phyloP scores from a whole-genome alignment of 2,113 vertebrate genomes.

The Vimba vimba region DNA sequence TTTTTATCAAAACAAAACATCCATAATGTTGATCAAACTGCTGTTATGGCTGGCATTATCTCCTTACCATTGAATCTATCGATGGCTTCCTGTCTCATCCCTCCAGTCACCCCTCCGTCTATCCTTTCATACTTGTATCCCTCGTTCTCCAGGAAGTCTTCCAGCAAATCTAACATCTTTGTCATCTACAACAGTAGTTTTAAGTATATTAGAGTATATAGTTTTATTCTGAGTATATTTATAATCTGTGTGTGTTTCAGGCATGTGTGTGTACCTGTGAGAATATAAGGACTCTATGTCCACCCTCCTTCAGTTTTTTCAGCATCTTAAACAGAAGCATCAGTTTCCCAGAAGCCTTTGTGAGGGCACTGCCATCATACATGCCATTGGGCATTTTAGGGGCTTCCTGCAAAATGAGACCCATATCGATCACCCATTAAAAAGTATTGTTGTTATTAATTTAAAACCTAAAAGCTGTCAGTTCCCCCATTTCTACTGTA shows the following conservation, averaged over 20 bases:
- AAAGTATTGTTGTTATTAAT: background rate
- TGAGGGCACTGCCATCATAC: slow-evolving; percentile 93
- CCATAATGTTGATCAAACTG: background rate
- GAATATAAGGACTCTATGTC: slow-evolving; percentile 95
- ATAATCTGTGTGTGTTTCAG: background rate
- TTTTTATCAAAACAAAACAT: background rate
- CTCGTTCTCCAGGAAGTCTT: slow-evolving; percentile 95
- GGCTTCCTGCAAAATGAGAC: slow-evolving; percentile 82
- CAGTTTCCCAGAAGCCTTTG: slow-evolving; percentile 92
- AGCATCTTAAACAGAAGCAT: slow-evolving; percentile 95
- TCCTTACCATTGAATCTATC: slow-evolving; percentile 93
- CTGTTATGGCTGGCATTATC: background rate
- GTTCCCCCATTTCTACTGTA: background rate
- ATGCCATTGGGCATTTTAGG: slow-evolving; percentile 98
- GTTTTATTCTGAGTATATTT: background rate
- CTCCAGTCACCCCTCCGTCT: slow-evolving; percentile 94
- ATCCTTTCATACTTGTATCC: slow-evolving; percentile 98
- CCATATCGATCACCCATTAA: no score
- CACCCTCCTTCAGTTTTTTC: slow-evolving; percentile 91
- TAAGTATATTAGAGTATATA: background rate
- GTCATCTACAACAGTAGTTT: slow-evolving; percentile 83
- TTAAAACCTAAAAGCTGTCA: background rate
- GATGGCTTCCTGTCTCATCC: slow-evolving; percentile 96
- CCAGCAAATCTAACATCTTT: slow-evolving; percentile 95
- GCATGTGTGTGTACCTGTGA: slow-evolving; percentile 82